These are phyloP conservation scores for Maniola jurtina DNA, from an alignment of 1,140 invertebrate species.

Conservation along the genomic window DNA sequence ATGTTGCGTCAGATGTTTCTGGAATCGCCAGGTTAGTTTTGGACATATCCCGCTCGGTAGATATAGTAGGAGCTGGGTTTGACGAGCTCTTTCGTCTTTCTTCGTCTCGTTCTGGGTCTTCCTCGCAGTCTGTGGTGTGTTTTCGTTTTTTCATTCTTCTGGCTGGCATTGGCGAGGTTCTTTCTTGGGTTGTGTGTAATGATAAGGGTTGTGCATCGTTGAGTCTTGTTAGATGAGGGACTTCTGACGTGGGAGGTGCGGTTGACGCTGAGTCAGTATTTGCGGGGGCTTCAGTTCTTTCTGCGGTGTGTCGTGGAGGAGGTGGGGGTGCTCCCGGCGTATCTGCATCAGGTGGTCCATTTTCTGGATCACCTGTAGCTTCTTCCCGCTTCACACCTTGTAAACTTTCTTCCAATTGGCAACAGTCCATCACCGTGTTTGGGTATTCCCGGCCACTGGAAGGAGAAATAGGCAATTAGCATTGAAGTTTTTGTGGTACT, in stretches of 20 bases:
- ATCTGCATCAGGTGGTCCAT: conserved; percentile 92
- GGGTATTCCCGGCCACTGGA: conserved; percentile 92
- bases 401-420: conserved; percentile 91
- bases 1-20: conserved; percentile 78
- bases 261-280: conserved; percentile 58
- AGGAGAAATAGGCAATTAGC: background rate
- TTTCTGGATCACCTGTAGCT: conserved; percentile 88
- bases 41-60: conserved; percentile 62
- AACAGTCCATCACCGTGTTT: conserved; percentile 94
- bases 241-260: conserved; percentile 64
- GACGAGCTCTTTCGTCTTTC: conserved; percentile 81
- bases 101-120: conserved; percentile 67
- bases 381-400: conserved; percentile 90
- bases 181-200: conserved; percentile 63
- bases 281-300: conserved; percentile 60
- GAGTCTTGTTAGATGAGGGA: conserved; percentile 67
- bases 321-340: conserved; percentile 73
- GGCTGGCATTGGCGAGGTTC: conserved; percentile 72
- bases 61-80: conserved; percentile 61
- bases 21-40: conserved; percentile 69
- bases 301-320: conserved; percentile 60
- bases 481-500: background rate
- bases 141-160: conserved; percentile 75
- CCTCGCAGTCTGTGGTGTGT: conserved; percentile 68
- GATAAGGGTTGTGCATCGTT: conserved; percentile 71